Conservation (phyloP, 2,113 vertebrate species). For the Actenoides hombroni region DNA sequence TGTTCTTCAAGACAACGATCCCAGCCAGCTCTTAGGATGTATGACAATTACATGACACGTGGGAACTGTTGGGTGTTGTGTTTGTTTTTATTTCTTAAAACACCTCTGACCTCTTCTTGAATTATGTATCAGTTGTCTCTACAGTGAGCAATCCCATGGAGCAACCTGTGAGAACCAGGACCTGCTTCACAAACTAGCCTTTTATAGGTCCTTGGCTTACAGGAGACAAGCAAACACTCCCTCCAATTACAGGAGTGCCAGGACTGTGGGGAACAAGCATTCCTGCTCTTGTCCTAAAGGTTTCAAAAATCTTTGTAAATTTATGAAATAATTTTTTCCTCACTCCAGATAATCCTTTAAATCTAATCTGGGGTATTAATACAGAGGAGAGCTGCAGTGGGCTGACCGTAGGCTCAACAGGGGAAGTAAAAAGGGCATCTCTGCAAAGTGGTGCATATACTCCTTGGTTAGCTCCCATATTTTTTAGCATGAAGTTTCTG, state of each 20-base stretch:
- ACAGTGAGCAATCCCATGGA: not conserved
- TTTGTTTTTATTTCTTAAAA: not conserved
- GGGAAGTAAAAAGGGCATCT: not conserved
- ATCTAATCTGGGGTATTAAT: not conserved
- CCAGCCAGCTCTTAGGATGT: not conserved
- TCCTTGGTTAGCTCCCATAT: not conserved
- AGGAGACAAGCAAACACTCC: not conserved
- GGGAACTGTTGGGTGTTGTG: not conserved
- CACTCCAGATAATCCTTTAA: not conserved
- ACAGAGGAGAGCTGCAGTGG: not conserved
- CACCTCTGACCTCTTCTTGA: not conserved
- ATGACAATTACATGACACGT: not conserved
- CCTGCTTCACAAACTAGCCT: not conserved
- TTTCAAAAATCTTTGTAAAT: not conserved
- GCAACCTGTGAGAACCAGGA: not conserved
- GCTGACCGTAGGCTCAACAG: not conserved
- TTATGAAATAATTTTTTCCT: not conserved
- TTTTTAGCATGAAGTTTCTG: not conserved
- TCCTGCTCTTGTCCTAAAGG: not conserved
- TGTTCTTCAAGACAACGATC: conserved; percentile 9
- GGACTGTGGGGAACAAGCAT: not conserved
- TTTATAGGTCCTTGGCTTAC: not conserved
- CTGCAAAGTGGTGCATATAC: not conserved
- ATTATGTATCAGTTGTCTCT: not conserved
- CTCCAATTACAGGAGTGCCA: not conserved